Base-by-base conservation (phyloP, 2,888 invertebrate genomes). In the Leptopterna dolabrata region DNA sequence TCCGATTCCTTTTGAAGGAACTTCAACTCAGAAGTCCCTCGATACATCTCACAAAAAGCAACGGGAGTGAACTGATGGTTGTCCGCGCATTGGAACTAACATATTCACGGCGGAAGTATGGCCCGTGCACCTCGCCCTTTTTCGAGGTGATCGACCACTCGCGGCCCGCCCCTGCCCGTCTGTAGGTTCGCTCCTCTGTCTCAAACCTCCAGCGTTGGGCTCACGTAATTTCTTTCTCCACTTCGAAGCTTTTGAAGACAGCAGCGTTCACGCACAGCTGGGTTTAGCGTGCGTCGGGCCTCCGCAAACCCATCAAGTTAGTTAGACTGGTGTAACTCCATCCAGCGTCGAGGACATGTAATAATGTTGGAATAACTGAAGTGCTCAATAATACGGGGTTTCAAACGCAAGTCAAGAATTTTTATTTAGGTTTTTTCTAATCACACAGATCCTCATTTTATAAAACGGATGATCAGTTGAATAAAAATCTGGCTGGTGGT, bases 91-190 rank as follows among this genome's bases (percentile, higher is more conserved):
- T 81, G 81, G 81, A 81, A 81, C 81, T 81, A 81, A 81, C 81
- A 55, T 81, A 81, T 81, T 51, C 81, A 45, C 27, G 51, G 29
- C 81, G 81, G 81, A 81, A 81, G 81, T 51, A 81, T 81, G 81
- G 81, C 47, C 29, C 47, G 47, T 81, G 81, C 81, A 55, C 55
- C 81, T 81, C 81, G 81, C 55, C 81, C 51, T 81, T 81, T 81
- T 81, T 81, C 81, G 81, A 81, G 81, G 81, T 81, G 81, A 81
- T 81, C 81, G 81, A 81, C 81, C 81, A 81, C 47, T 45, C 24
- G 2, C 78, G 78, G 78, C 45, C 27, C 24, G 24, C 16, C 45
- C 45, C 76, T 19, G 36, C 76, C 13, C n/a, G 13, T 19, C 41
- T 51, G 51, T 63, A 63, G 63, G 63, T 63, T 63, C 24, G 24